Percentiles rank a stretch among this genome's conserved stretches.
Evolutionary conservation across 2,888 invertebrate species (phyloP).

Genomic region (Brassicogethes aeneus): DNA sequence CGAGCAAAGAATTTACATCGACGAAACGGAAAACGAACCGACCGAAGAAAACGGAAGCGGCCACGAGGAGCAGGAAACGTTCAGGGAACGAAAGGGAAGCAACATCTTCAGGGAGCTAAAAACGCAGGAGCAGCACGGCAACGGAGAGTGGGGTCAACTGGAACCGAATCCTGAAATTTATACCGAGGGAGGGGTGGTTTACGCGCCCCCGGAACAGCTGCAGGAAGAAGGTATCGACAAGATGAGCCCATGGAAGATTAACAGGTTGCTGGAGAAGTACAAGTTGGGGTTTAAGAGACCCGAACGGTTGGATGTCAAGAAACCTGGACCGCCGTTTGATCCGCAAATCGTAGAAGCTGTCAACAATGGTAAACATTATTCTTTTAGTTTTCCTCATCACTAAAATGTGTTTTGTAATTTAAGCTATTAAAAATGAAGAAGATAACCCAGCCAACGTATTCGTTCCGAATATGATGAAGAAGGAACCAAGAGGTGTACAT

Average conservation of each 20-base stretch:
- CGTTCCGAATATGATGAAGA: conserved; percentile 36
- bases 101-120: conserved; percentile 31
- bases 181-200: conserved; percentile 54
- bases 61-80: conserved; percentile 12
- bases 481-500: conserved; percentile 34
- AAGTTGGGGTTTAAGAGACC: conserved; percentile 77
- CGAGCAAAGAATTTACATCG: conserved; percentile 50
- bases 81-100: conserved; percentile 27
- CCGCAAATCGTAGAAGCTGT: conserved; percentile 45
- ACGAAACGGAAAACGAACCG: conserved; percentile 38
- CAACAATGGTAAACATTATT: conserved; percentile 14
- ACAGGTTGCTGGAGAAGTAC: conserved; percentile 48
- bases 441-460: conserved; percentile 8
- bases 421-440: neutral
- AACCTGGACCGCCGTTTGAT: conserved; percentile 81
- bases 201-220: conserved; percentile 40
- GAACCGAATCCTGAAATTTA: conserved; percentile 40
- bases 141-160: conserved; percentile 14
- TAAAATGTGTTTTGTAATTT: neutral
- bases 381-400: neutral
- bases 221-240: conserved; percentile 17
- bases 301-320: conserved; percentile 87
- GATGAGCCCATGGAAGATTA: conserved; percentile 36
- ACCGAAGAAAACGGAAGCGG: conserved; percentile 33
- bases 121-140: conserved; percentile 18